phyloP scores from a whole-genome alignment of 2,113 vertebrate species.

The Oreochromis aureus region DNA sequence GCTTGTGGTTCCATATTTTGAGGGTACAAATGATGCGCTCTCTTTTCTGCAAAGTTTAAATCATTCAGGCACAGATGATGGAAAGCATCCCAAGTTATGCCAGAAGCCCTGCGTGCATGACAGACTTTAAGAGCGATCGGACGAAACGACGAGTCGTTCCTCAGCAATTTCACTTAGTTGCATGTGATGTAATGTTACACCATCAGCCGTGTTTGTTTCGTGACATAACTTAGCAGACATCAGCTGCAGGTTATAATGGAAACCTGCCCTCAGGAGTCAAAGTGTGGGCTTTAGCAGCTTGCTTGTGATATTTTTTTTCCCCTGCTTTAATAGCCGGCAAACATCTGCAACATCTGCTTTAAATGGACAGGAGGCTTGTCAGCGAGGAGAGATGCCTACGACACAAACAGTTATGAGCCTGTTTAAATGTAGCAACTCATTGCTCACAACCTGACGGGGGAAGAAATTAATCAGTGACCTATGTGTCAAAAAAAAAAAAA shows the following conservation, averaged over 20 bases:
- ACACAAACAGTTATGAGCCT: constrained; percentile 31
- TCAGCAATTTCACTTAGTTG: background rate
- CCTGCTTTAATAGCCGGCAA: constrained; percentile 48
- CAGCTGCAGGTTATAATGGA: constrained; percentile 36
- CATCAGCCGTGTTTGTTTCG: background rate
- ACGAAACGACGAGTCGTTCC: constrained; percentile 1
- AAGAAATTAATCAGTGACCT: constrained; percentile 18
- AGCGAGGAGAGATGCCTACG: constrained; percentile 14
- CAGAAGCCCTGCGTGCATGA: background rate
- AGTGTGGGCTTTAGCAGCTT: background rate
- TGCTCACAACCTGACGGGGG: constrained; percentile 1
- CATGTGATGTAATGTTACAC: background rate
- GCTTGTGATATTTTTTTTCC: constrained; percentile 20
- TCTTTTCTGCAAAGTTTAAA: background rate
- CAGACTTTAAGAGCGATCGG: constrained; percentile 12
- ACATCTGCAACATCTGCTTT: constrained; percentile 61
- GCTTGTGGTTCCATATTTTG: background rate
- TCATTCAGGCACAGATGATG: background rate
- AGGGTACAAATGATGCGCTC: background rate
- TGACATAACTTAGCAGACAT: constrained; percentile 32
- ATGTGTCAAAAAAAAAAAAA: background rate
- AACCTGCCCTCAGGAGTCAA: constrained; percentile 11
- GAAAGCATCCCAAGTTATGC: background rate
- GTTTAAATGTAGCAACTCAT: constrained; percentile 23
- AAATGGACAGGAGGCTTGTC: constrained; percentile 35